Evolutionary conservation across 2,797 vertebrate genomes (phyloP), one percentile per base, ranked within the genome.

Genomic region (Periparus ater): DNA sequence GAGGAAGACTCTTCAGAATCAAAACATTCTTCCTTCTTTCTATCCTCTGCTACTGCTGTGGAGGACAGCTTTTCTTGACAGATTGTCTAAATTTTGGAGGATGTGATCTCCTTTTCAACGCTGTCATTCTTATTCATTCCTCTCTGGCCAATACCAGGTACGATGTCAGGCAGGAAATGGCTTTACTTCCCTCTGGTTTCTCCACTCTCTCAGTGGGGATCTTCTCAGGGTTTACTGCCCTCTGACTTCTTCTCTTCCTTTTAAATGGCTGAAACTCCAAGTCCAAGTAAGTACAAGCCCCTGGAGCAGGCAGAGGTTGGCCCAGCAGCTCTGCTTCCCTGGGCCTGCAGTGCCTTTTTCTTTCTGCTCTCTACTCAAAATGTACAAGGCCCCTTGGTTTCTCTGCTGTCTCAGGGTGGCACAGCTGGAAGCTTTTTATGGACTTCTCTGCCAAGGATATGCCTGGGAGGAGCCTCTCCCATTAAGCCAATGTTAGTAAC

Each of bases 401-500:
- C 75, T 38, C 36, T 74, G 78, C 67, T 47, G 19, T 10, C 78
- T 75, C 0, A 1, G 36, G 7, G 7, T 16, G 44, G 15, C 22
- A 11, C 9, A 20, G 51, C 38, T 68, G 76, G 65, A 57, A n/a
- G 30, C n/a, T 84, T 71, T 5, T 0, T 19, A 27, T 81, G 66
- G 45, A 26, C 17, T 58, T 77, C 55, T 17, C 40, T 85, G 67
- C 13, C 62, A 44, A 42, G 68, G 73, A 32, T 22, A 29, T 44
- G 53, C 26, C 34, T 71, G 65, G 50, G 65, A 78, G 51, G 73
- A 92, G n/a, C 22, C 53, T 85, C 25, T 93, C 30, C 23, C 38
- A 29, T n/a, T 2, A 4, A 71, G 13, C 7, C 54, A 63, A 4
- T 0, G 1, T 6, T 4, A 7, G 30, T 4, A 26, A 29, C 54